Conservation (phyloP, 2,113 vertebrate species). For the Illadopsis cleaveri region DNA sequence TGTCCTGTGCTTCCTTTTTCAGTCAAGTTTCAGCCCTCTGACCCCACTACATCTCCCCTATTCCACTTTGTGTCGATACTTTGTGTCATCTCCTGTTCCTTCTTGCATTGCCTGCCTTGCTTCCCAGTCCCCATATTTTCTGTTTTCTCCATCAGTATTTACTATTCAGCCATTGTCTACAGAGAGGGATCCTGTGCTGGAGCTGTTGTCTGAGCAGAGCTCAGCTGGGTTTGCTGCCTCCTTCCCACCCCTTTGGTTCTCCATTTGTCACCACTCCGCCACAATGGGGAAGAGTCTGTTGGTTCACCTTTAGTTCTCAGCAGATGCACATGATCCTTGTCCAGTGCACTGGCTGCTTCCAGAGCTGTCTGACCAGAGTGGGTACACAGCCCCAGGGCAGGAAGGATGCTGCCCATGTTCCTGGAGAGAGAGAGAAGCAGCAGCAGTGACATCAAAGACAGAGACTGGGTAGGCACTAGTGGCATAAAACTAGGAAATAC, state of each 20-base stretch:
- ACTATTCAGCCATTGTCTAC: rapidly evolving
- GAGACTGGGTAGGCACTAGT: neutral
- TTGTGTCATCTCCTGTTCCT: neutral
- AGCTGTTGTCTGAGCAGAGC: neutral
- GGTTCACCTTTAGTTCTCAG: neutral
- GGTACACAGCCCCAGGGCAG: rapidly evolving
- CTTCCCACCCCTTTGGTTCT: rapidly evolving
- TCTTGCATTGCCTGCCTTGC: neutral
- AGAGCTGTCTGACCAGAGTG: neutral
- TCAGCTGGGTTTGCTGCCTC: neutral
- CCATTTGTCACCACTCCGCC: neutral
- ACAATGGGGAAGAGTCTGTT: neutral
- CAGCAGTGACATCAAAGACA: neutral
- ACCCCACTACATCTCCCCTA: neutral
- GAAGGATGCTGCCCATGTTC: neutral
- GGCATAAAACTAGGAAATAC: neutral
- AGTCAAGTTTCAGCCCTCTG: neutral
- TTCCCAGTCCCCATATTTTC: neutral
- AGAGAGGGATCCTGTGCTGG: neutral
- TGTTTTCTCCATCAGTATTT: neutral
- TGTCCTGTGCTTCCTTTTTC: neutral
- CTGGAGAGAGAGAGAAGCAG: neutral
- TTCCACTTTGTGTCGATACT: neutral
- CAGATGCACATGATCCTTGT: rapidly evolving
- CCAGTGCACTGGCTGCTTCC: neutral